phyloP scores from a whole-genome alignment of 92 coral and sea anemone genomes.

The Chrysogorgia sp. region DNA sequence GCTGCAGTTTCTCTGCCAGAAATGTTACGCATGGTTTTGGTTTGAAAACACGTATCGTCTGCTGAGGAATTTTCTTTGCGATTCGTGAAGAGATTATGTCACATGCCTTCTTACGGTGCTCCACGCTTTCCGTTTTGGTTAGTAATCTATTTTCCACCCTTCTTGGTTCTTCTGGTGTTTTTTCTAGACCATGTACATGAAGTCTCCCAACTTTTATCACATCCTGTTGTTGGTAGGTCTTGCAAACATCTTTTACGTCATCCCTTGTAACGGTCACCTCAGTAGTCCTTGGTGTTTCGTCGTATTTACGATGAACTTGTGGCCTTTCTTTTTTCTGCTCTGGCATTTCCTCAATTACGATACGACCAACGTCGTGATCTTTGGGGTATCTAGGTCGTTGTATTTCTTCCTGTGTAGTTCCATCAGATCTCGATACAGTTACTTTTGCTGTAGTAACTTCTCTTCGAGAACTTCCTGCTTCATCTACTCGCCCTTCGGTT shows the following conservation, averaged over 20 bases:
- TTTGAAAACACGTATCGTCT: too few relatives aligned
- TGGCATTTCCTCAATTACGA: slow-evolving; percentile 26
- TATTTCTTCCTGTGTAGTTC: not conserved
- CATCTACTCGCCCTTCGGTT: not conserved
- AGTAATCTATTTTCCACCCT: not conserved
- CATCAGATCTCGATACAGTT: not conserved
- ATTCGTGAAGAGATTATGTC: too few relatives aligned
- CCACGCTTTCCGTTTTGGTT: not conserved
- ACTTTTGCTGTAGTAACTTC: not conserved
- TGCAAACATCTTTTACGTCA: not conserved
- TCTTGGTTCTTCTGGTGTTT: not conserved
- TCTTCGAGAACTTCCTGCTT: not conserved
- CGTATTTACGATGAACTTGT: not conserved
- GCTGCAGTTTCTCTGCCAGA: too few relatives aligned
- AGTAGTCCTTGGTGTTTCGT: not conserved
- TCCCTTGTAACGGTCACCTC: not conserved
- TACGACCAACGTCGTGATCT: slow-evolving; percentile 33
- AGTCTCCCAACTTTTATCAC: not conserved
- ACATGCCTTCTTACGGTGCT: not conserved
- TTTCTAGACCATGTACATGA: not conserved
- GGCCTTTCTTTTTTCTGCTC: slow-evolving; percentile 10
- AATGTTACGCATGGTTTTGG: too few relatives aligned
- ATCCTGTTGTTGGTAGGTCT: not conserved
- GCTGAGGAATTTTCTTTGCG: too few relatives aligned
- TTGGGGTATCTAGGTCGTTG: slow-evolving; percentile 13